A percentile compares a stretch with the other conserved stretches of the same genome.
These are phyloP conservation scores for Martes martes DNA, from an alignment of 2,113 vertebrate species.

Conservation along the genomic window DNA sequence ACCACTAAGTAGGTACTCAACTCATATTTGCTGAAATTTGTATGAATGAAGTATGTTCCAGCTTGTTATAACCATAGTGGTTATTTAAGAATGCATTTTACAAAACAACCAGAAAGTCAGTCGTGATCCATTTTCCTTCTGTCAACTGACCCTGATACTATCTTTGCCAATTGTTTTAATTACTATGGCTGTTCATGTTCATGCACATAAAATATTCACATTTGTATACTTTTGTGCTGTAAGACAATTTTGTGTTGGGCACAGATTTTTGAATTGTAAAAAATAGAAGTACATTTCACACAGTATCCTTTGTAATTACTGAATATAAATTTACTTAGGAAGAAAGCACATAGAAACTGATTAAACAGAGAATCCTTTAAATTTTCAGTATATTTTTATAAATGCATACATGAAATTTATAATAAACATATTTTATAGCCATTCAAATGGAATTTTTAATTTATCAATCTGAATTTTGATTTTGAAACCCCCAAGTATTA, in stretches of 20 bases:
- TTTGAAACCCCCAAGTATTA: background rate
- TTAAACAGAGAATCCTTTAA: background rate
- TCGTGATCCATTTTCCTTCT: background rate
- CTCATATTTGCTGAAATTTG: background rate
- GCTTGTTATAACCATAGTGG: background rate
- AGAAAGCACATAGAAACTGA: background rate
- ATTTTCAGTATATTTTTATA: background rate
- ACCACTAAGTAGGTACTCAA: background rate
- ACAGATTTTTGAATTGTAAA: constrained; percentile 6
- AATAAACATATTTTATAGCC: background rate
- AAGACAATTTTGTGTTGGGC: background rate
- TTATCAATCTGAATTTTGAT: background rate
- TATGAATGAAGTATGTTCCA: background rate
- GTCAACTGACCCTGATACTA: background rate
- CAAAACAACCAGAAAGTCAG: background rate
- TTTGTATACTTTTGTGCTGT: background rate
- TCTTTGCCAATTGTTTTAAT: constrained; percentile 4
- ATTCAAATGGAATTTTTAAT: background rate
- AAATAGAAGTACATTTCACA: background rate
- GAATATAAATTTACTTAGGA: background rate
- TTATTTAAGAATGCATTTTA: background rate
- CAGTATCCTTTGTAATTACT: background rate
- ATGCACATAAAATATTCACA: background rate
- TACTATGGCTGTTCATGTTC: background rate
- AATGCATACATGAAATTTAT: background rate